Conservation (phyloP, 2,888 invertebrate genomes). For the Coleophora deauratella region DNA sequence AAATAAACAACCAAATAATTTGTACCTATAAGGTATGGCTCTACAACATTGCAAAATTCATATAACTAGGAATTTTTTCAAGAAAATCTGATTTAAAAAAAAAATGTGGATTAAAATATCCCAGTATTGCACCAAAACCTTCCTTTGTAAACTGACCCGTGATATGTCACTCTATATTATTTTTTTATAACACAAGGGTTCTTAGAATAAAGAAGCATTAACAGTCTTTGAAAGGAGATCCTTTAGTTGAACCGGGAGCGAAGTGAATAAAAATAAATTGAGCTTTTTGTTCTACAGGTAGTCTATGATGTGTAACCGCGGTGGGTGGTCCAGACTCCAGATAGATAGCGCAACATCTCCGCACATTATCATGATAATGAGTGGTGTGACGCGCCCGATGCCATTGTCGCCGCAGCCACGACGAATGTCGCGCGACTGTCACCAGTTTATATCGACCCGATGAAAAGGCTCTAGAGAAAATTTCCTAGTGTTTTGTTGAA, state of each 20-base stretch:
- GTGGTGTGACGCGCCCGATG: conserved; percentile 40
- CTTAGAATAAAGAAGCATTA: no score
- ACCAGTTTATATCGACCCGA: conserved; percentile 17
- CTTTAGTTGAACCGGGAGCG: conserved; percentile 3
- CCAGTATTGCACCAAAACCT: no score
- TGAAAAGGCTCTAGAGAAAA: neutral
- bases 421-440: conserved; percentile 46
- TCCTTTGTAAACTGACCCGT: no score
- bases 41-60: no score
- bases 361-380: conserved; percentile 68
- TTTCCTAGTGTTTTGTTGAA: neutral
- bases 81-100: no score
- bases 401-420: conserved; percentile 52
- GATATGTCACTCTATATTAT: no score
- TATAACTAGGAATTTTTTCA: no score
- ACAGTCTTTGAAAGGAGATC: no score
- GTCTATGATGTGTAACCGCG: conserved; percentile 51
- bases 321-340: conserved; percentile 65
- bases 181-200: no score
- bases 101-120: no score
- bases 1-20: no score
- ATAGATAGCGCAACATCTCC: conserved; percentile 64
- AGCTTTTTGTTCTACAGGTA: conserved; percentile 61
- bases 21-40: no score
- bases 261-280: conserved; percentile 45